phyloP scores from a whole-genome alignment of 1,140 invertebrate species.

The Drosophila seguyi region DNA sequence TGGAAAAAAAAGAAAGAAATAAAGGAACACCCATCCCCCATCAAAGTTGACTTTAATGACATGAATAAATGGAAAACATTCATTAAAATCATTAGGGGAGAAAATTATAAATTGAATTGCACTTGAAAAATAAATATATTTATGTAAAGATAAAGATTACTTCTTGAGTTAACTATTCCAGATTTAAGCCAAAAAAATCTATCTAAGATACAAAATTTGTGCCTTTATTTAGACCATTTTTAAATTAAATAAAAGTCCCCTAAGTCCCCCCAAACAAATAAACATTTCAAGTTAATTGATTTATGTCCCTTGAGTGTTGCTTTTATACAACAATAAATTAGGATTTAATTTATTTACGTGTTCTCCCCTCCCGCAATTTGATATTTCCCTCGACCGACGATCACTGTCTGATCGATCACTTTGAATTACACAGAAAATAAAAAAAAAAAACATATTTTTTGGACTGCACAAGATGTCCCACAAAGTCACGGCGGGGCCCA shows the following conservation, averaged over 20 bases:
- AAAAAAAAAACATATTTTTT: not conserved
- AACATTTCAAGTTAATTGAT: not conserved
- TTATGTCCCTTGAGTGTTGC: not conserved
- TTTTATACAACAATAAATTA: conserved; percentile 2
- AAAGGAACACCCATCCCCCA: not conserved
- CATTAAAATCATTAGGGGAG: not conserved
- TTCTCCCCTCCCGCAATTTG: not conserved
- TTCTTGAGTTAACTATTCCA: too few species aligned
- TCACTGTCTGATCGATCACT: conserved; percentile 4
- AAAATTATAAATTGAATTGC: conserved; percentile 9
- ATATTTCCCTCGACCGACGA: not conserved
- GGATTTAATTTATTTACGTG: not conserved
- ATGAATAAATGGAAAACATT: conserved; percentile 14
- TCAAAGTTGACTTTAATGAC: conserved; percentile 3
- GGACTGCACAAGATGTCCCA: conserved; percentile 11
- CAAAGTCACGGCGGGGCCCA: conserved; percentile 10
- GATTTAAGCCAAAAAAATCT: not conserved
- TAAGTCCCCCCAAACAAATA: not conserved
- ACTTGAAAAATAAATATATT: not conserved
- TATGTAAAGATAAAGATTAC: not conserved
- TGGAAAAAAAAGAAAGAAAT: not conserved
- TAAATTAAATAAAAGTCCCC: not conserved
- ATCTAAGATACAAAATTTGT: not conserved
- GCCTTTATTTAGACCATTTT: not conserved
- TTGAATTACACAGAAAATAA: not conserved